These are phyloP conservation scores for Neodiprion pinetum DNA, from an alignment of 1,140 invertebrate genomes.

Conservation along the genomic window DNA sequence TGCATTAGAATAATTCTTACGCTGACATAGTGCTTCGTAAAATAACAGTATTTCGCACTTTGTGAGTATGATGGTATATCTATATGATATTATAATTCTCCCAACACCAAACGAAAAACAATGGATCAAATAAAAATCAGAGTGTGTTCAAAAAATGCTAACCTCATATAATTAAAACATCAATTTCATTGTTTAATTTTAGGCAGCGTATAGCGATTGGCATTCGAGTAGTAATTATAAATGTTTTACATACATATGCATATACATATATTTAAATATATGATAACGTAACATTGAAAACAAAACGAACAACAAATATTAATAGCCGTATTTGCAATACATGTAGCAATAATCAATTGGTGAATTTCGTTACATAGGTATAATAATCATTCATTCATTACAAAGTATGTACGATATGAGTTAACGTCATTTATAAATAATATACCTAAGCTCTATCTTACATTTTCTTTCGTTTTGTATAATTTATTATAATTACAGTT, in stretches of 20 bases:
- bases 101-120: too few species aligned
- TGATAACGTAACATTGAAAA: slow-evolving; percentile 8
- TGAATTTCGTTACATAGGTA: background rate
- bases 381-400: slow-evolving; percentile 17
- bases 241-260: background rate
- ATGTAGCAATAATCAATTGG: background rate
- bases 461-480: slow-evolving; percentile 25
- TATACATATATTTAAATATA: background rate
- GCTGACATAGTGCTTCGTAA: too few species aligned
- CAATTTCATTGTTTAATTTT: background rate
- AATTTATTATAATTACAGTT: slow-evolving; percentile 31
- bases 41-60: too few species aligned
- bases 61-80: too few species aligned
- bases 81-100: too few species aligned
- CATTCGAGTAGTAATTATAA: background rate
- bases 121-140: too few species aligned
- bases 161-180: background rate
- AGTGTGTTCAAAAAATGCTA: too few species aligned
- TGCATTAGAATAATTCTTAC: too few species aligned
- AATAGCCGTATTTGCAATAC: background rate
- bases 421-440: slow-evolving; percentile 45
- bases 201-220: background rate
- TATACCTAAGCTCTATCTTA: slow-evolving; percentile 44
- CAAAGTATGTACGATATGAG: slow-evolving; percentile 43
- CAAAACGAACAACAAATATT: background rate